These are phyloP conservation scores for Remorina albescens DNA, from an alignment of 2,797 vertebrate species.

Conservation along the genomic window DNA sequence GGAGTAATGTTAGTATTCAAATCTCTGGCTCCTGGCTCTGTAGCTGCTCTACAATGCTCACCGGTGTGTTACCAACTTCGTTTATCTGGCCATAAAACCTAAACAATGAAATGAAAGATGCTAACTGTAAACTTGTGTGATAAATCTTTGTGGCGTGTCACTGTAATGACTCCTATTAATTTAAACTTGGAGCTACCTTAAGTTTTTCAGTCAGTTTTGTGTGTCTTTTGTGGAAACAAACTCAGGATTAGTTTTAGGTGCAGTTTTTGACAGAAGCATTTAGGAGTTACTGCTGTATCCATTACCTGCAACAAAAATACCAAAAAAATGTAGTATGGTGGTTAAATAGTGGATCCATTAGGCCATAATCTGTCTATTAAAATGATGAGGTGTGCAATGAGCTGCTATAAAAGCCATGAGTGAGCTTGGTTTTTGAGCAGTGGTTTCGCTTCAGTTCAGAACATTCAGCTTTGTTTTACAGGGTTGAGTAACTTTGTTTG, in stretches of 20 bases:
- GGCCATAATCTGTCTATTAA: conserved; percentile 21
- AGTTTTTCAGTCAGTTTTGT: background rate
- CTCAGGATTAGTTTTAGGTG: background rate
- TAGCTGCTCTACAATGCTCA: background rate
- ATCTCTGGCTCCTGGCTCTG: too few relatives aligned
- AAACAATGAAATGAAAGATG: background rate
- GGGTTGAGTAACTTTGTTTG: conserved; percentile 61
- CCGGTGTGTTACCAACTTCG: background rate
- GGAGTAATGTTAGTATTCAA: too few relatives aligned
- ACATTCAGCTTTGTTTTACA: conserved; percentile 49
- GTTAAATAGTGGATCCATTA: background rate
- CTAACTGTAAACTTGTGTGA: background rate
- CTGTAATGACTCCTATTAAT: background rate
- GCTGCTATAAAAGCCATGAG: conserved; percentile 23
- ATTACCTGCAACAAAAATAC: background rate
- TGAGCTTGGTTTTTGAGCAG: conserved; percentile 14
- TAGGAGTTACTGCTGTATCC: too few relatives aligned
- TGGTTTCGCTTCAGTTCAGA: conserved; percentile 42
- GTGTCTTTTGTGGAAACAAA: background rate
- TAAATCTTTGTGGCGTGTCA: background rate
- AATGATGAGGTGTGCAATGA: conserved; percentile 16
- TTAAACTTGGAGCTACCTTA: background rate
- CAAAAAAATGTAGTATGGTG: background rate
- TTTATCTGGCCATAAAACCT: background rate
- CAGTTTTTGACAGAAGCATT: too few relatives aligned